phyloP scores from a whole-genome alignment of 2,888 invertebrate species.

The Mythimna vitellina region DNA sequence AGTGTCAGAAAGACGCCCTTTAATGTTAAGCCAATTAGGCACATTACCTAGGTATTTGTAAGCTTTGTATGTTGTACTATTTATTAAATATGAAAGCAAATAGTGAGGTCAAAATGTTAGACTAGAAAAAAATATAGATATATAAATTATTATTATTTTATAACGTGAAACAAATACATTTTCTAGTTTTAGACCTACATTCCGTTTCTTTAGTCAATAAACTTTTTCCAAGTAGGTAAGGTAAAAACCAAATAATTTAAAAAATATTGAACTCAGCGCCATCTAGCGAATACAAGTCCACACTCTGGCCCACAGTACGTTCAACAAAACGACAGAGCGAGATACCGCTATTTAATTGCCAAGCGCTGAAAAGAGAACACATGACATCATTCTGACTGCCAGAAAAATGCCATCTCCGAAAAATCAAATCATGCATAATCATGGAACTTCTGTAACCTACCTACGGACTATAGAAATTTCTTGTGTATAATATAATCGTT shows the following conservation, averaged over 20 bases:
- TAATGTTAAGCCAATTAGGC: constrained; percentile 35
- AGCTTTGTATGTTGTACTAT: constrained; percentile 64
- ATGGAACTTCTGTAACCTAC: no score
- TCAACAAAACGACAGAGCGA: constrained; percentile 2
- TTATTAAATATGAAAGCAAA: constrained; percentile 82
- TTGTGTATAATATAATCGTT: not conserved
- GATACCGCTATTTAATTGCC: not conserved
- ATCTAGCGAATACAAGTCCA: no score
- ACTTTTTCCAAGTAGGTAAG: not conserved
- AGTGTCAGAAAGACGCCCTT: constrained; percentile 8
- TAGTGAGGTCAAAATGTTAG: constrained; percentile 81
- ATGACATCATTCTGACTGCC: not conserved
- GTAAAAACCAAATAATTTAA: no score
- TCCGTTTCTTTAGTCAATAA: constrained; percentile 16
- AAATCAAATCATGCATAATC: not conserved
- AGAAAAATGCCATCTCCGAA: constrained; percentile 1
- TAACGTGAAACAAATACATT: constrained; percentile 19
- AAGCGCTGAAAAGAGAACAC: constrained; percentile 1
- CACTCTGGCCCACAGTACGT: not conserved
- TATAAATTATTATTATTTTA: constrained; percentile 28
- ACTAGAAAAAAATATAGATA: constrained; percentile 56
- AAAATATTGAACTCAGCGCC: no score
- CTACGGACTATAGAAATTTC: no score
- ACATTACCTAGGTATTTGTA: constrained; percentile 42
- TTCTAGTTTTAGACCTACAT: constrained; percentile 51